Evolutionary conservation across 1,140 invertebrate species (phyloP), one percentile per base, ranked within the genome.

Genomic region (Harpegnathos saltator): DNA sequence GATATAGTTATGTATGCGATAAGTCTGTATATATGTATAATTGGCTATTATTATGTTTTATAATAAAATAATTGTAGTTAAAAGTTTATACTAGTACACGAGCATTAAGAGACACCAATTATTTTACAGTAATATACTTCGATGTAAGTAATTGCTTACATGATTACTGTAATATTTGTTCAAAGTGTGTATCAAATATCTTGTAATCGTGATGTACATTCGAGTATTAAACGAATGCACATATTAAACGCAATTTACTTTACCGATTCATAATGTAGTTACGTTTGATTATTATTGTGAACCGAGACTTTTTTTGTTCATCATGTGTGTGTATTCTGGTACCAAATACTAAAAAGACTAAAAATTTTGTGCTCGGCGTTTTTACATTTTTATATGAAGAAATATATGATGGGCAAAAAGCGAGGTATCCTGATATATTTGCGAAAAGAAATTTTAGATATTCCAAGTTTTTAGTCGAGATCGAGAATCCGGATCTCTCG

Each of bases 21-120:
- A 72, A 72, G n/a, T 72, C 69, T 72, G 69, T 72, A 72, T 52
- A 72, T 72, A 72, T 72, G 69, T 72, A 72, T 72, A 72, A 72
- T 72, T 29, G 52, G 26, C 56, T 72, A 58, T 50, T 72, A 15
- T 22, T 56, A 19, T 56, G 19, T 56, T 19, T 56, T 56, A 7
- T 56, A 56, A 56, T 56, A 56, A 56, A 56, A 44, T 44, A 56
- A 56, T 56, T 19, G 19, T 9, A 56, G 54, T 19, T 56, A 56
- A 56, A 56, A 56, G 19, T 56, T 56, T 56, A 56, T 11, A 56
- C 22, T 9, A 56, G n/a, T 56, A 56, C 22, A 56, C 44, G 29
- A 74, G 38, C 71, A 59, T 74, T 74, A 74, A 17, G 56, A 52
- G 56, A 52, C 56, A 52, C 54, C 73, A 75, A 75, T 63, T 75